These are phyloP conservation scores for Spatula versicolor DNA, from an alignment of 2,797 vertebrate genomes.

Conservation along the genomic window DNA sequence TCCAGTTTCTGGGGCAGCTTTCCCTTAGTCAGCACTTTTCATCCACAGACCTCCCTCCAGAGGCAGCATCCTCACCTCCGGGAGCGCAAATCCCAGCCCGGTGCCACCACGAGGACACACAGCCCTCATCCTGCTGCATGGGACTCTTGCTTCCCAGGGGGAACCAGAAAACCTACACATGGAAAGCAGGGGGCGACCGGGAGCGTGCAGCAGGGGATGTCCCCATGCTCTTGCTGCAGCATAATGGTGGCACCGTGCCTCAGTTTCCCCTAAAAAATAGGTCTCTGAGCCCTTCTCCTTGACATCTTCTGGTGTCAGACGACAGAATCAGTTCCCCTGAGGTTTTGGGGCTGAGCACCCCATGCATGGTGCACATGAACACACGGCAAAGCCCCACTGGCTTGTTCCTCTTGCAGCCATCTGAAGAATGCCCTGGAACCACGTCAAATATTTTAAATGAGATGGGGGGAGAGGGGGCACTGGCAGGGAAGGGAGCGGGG, in stretches of 20 bases:
- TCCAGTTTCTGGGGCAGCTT: not conserved
- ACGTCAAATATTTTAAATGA: slow-evolving; percentile 37
- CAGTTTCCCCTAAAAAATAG: not conserved
- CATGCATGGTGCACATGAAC: not conserved
- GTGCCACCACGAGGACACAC: not conserved
- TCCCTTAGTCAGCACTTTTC: not conserved
- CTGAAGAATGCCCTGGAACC: slow-evolving; percentile 56
- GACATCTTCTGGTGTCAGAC: not conserved
- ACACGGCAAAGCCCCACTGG: not conserved
- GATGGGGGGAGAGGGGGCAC: not conserved
- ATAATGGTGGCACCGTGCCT: accelerated
- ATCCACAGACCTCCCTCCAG: not conserved
- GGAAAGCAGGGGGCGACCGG: not conserved
- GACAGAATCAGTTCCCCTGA: not conserved
- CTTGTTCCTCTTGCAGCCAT: slow-evolving; percentile 35
- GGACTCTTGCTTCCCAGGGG: accelerated
- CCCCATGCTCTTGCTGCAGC: accelerated
- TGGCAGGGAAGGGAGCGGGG: not conserved
- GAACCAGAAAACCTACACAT: not conserved
- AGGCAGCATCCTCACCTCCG: not conserved
- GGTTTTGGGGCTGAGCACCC: not conserved
- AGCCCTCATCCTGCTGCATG: not conserved
- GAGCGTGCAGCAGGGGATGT: not conserved
- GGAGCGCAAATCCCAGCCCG: not conserved
- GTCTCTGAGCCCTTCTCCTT: not conserved